These are phyloP conservation scores for Coryphaenoides rupestris DNA, from an alignment of 2,113 vertebrate genomes.

Conservation along the genomic window DNA sequence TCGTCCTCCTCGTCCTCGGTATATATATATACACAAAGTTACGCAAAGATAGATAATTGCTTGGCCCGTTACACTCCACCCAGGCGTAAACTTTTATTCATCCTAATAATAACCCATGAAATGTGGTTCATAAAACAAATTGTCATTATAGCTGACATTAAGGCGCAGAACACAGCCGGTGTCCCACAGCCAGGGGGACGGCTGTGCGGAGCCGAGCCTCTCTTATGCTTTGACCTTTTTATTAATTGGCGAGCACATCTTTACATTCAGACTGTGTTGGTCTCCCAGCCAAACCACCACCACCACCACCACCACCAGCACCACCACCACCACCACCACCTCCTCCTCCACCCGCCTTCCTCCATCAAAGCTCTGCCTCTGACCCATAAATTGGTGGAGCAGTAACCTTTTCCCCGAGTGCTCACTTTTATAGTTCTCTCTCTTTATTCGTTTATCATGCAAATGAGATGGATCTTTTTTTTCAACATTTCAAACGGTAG, in stretches of 20 bases:
- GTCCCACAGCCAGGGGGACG: conserved; percentile 33
- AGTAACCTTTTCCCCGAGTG: conserved; percentile 72
- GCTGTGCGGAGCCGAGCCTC: conserved; percentile 38
- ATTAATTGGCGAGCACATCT: conserved; percentile 72
- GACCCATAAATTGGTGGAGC: conserved; percentile 67
- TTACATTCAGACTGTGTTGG: conserved; percentile 66
- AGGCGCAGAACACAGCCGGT: conserved; percentile 39
- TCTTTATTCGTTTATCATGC: conserved; percentile 68
- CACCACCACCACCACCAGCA: too few relatives aligned
- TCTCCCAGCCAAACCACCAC: conserved; percentile 58
- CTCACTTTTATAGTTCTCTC: conserved; percentile 61
- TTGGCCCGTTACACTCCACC: conserved; percentile 17
- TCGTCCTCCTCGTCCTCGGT: conserved; percentile 12
- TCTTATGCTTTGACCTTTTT: conserved; percentile 72
- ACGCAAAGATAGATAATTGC: conserved; percentile 13
- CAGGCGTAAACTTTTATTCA: conserved; percentile 50
- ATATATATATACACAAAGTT: conserved; percentile 43
- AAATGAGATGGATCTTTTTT: conserved; percentile 56
- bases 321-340: too few relatives aligned
- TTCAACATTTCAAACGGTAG: background rate
- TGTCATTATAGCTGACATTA: conserved; percentile 55
- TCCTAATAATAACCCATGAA: conserved; percentile 42
- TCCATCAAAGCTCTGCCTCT: conserved; percentile 58
- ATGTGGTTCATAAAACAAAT: conserved; percentile 57
- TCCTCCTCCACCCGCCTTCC: conserved; percentile 37